Evolutionary conservation across 2,888 invertebrate genomes (phyloP).

Genomic region (Epirrhoe tristata): DNA sequence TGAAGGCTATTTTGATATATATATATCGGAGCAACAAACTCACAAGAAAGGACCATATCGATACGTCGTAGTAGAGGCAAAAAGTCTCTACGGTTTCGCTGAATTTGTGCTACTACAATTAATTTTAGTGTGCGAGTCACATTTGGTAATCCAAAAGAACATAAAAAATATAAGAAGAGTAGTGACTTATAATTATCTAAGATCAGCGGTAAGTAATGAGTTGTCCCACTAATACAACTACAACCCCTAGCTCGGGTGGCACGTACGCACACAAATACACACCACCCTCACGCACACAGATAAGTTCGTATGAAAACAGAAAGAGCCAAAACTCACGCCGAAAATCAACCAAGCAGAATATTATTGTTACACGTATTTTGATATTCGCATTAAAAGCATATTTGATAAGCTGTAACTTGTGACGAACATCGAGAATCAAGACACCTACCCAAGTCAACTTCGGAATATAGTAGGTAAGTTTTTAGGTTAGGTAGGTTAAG

Average conservation of each 20-base stretch:
- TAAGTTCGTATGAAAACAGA: conserved; percentile 10
- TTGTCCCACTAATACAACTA: conserved; percentile 61
- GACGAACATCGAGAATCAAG: background rate
- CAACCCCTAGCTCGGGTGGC: conserved; percentile 33
- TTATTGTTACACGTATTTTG: background rate
- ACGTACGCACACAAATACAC: conserved; percentile 23
- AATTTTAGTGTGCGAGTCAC: too few species aligned
- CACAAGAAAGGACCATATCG: too few species aligned
- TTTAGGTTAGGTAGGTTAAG: too few species aligned
- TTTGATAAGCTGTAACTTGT: background rate
- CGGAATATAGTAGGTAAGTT: too few species aligned
- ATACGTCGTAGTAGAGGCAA: too few species aligned
- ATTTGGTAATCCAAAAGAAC: background rate
- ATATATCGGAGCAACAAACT: too few species aligned
- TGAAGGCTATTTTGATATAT: too few species aligned
- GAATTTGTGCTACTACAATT: too few species aligned
- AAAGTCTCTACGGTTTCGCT: too few species aligned
- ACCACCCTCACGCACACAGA: conserved; percentile 36
- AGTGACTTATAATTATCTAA: conserved; percentile 68
- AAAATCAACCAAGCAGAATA: conserved; percentile 13
- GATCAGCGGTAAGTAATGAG: conserved; percentile 74
- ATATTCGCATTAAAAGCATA: background rate
- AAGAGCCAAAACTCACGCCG: conserved; percentile 3
- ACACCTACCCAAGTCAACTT: too few species aligned
- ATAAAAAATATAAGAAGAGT: conserved; percentile 37